phyloP scores from a whole-genome alignment of 92 coral and sea anemone species.

The Galaxea fascicularis region DNA sequence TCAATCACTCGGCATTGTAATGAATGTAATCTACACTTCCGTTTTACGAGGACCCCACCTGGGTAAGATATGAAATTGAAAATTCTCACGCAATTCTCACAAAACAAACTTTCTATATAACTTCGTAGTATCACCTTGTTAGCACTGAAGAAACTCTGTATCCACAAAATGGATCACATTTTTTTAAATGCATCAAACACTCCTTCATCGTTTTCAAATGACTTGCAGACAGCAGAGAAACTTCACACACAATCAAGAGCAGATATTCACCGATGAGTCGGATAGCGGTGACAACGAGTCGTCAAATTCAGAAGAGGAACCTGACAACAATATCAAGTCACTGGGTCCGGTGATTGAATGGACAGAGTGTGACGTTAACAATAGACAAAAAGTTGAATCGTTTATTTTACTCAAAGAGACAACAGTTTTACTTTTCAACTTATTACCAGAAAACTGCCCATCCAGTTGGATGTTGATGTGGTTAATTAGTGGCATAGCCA shows the following conservation, averaged over 20 bases:
- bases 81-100: slow-evolving; percentile 8
- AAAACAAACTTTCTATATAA: not conserved
- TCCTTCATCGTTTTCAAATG: slow-evolving; percentile 12
- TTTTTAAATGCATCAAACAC: slow-evolving; percentile 23
- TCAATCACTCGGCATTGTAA: no score
- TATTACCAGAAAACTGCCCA: slow-evolving; percentile 17
- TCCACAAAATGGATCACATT: not conserved
- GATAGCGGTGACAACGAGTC: not conserved
- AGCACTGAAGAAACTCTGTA: not conserved
- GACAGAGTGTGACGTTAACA: slow-evolving; percentile 26
- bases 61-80: not conserved
- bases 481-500: no score
- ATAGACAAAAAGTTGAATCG: slow-evolving; percentile 26
- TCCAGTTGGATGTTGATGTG: slow-evolving; percentile 18
- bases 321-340: not conserved
- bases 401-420: slow-evolving; percentile 2
- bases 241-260: slow-evolving; percentile 6
- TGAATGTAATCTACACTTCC: no score
- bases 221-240: slow-evolving; percentile 15
- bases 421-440: slow-evolving; percentile 12
- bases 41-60: not conserved
- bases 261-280: not conserved
- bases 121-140: not conserved
- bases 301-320: slow-evolving; percentile 19
- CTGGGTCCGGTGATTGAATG: slow-evolving; percentile 12